Base-by-base conservation (phyloP, 1,140 invertebrate species). In the Whitmania pigra region DNA sequence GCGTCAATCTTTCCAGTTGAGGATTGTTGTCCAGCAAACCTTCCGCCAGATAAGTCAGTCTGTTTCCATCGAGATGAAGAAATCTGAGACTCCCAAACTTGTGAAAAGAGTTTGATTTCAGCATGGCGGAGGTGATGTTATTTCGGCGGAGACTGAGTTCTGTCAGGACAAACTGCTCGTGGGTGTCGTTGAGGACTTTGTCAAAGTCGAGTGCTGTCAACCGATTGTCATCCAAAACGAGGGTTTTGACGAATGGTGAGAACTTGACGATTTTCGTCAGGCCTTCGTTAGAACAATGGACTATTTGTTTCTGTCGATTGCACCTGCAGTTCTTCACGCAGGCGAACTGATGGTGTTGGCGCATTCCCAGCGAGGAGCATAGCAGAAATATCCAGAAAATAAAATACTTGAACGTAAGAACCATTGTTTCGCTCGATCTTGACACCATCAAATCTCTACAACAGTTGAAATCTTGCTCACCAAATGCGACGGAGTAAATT, bases 211-310 rank as follows among this genome's bases (percentile, higher is more conserved):
- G 29, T 25, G 22, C 9, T 11, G 22, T 20, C 57, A 63, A 20
- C 11, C 57, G 22, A 18, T 63, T 63, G 57, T 25, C 29, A 63
- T 63, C 57, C 57, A 63, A 63, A 20, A 25, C 29, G 6, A 63
- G 29, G 11, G 29, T 63, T 17, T 31, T 63, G 22, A 31, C 29
- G 22, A 63, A 31, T 22, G 57, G 57, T 20, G 57, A 63, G 29
- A 63, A 31, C 22, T 63, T 63, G 57, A 31, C 22, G 29, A 63
- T 63, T 17, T 63, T 63, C 29, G 57, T 63, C 29, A 63, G 29
- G 6, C 29, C 29, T 15, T 63, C 57, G 29, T n/a, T 63, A 20
- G 57, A 63, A 31, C 57, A 63, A 31, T 25, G 22, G 57, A 63
- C 57, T 11, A 63, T 63, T 22, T 25, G 29, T 31, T 63, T 63